Conservation (phyloP, 2,888 invertebrate species). For the Tetanocera ferruginea region DNA sequence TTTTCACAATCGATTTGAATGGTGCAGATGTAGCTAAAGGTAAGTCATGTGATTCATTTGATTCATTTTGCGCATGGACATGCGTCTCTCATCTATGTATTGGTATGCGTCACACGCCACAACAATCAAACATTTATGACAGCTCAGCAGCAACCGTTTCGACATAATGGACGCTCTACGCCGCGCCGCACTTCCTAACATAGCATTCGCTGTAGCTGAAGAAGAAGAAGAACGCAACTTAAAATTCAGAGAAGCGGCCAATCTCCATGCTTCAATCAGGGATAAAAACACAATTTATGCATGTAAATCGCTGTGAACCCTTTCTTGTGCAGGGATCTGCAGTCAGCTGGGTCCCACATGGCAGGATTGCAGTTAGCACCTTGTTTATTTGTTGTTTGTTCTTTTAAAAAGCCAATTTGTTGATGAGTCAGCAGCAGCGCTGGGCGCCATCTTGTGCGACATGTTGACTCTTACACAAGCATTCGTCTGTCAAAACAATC, state of each 20-base stretch:
- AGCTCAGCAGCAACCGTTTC: slow-evolving; percentile 25
- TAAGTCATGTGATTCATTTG: too few species aligned
- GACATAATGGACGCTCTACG: slow-evolving; percentile 4
- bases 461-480: slow-evolving; percentile 22
- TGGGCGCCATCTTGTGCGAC: slow-evolving; percentile 35
- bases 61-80: too few species aligned
- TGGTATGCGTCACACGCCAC: slow-evolving; percentile 46
- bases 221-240: not conserved
- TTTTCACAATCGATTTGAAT: not conserved
- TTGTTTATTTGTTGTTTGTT: slow-evolving; percentile 24
- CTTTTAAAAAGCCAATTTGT: slow-evolving; percentile 29
- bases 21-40: too few species aligned
- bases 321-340: not conserved
- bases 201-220: not conserved
- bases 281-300: slow-evolving; percentile 47
- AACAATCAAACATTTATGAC: slow-evolving; percentile 50
- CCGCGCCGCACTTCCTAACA: not conserved
- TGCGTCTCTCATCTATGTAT: slow-evolving; percentile 4
- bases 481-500: slow-evolving; percentile 14
- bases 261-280: slow-evolving; percentile 44
- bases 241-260: slow-evolving; percentile 26
- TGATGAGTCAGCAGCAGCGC: slow-evolving; percentile 30
- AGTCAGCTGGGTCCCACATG: slow-evolving; percentile 17
- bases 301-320: slow-evolving; percentile 19
- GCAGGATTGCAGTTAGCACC: slow-evolving; percentile 30